Base-by-base conservation (phyloP, 2,113 vertebrate species). In the Lamprotornis superbus region DNA sequence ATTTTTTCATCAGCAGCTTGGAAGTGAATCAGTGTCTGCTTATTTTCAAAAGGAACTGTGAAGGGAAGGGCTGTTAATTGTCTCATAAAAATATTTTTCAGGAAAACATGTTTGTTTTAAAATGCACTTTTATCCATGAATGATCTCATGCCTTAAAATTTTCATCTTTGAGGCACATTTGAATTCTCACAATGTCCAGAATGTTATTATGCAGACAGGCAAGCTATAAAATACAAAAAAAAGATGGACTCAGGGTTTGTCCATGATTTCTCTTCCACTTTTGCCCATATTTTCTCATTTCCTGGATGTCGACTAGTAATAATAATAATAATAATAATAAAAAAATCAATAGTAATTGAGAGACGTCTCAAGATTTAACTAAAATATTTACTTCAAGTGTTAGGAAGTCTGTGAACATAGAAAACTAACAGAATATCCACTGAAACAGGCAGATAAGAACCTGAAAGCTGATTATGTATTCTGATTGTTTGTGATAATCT, bases 11-110 rank as follows among this genome's bases (percentile, higher is more conserved):
- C 83, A 94, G 61, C 67, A 93, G 46, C 81, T 95, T 91, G 89
- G 81, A 95, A 89, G 35, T 94, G 94, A 95, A 95, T 95, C 87
- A 87, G 78, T 93, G 87, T 84, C 87, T 95, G 91, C 91, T 95
- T 96, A 95, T 94, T 97, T 96, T 93, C 89, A 93, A 90, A 93
- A 78, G 83, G 87, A 94, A 92, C 71, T 92, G 47, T 71, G 89
- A 96, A 89, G 52, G 86, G 90, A 95, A 95, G 70, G 56, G 68
- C 78, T 91, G 50, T 52, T 95, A 87, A 90, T 93, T 94, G 84
- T 90, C 63, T 77, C 75, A 83, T 81, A 90, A 93, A 95, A 90
- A 80, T 79, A 82, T 79, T 93, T 89, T 37, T 89, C 56, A 91
- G 74, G 89, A 89, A 94, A 95, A 73, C n/a, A 61, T 53, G 33